These are phyloP conservation scores for Urocyon cinereoargenteus DNA, from an alignment of 2,797 vertebrate species.

Conservation along the genomic window DNA sequence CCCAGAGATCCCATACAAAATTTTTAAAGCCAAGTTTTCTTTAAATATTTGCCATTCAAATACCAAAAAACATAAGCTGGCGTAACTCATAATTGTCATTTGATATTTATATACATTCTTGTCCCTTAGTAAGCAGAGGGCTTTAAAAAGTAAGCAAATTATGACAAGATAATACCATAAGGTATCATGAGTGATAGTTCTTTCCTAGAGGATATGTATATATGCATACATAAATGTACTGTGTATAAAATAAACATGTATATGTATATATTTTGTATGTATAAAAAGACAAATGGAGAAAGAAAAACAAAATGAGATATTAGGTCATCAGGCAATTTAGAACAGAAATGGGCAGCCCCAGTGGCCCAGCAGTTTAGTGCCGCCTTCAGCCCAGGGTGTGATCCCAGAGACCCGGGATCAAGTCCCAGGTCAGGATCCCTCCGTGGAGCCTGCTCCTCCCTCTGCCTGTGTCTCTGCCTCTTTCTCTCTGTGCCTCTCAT, in stretches of 20 bases:
- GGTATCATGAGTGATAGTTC: slow-evolving; percentile 46
- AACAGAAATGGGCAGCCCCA: background rate
- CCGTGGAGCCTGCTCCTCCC: too few species aligned
- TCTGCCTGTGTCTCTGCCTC: too few species aligned
- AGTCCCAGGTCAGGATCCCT: too few species aligned
- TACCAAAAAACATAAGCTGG: slow-evolving; percentile 55
- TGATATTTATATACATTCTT: slow-evolving; percentile 63
- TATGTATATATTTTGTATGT: slow-evolving; percentile 34
- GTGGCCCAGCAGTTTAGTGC: too few species aligned
- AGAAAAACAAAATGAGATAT: slow-evolving; percentile 35
- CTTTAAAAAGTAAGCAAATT: slow-evolving; percentile 64
- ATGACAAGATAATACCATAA: slow-evolving; percentile 48
- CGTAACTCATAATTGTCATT: slow-evolving; percentile 59
- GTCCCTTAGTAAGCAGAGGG: slow-evolving; percentile 49
- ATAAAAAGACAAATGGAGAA: slow-evolving; percentile 6
- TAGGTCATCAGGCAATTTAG: slow-evolving; percentile 3
- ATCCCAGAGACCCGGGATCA: too few species aligned
- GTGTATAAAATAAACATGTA: slow-evolving; percentile 45
- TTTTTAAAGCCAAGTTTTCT: slow-evolving; percentile 68
- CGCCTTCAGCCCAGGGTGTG: too few species aligned
- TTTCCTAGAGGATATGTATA: background rate
- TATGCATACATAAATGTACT: background rate
- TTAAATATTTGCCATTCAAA: slow-evolving; percentile 73
- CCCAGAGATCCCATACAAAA: background rate
- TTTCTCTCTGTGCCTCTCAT: too few species aligned